Evolutionary conservation across 2,888 invertebrate genomes (phyloP).

Genomic region (Acanthosepion pharaonis): DNA sequence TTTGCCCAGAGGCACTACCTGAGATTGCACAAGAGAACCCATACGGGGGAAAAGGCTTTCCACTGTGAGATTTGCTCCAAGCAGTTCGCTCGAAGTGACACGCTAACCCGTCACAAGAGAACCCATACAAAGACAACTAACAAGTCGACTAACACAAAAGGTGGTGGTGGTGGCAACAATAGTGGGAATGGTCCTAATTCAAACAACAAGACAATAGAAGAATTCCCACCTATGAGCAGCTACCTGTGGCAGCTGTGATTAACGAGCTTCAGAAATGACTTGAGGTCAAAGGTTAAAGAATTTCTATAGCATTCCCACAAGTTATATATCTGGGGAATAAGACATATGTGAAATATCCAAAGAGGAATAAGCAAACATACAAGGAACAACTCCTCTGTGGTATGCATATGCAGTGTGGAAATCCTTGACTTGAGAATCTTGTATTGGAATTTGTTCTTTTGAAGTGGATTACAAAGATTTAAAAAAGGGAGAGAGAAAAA

Average conservation of each 20-base stretch:
- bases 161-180: neutral
- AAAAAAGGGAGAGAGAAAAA: no score
- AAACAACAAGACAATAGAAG: slow-evolving; percentile 37
- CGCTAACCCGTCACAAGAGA: slow-evolving; percentile 39
- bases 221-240: slow-evolving; percentile 43
- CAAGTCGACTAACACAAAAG: neutral
- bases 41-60: slow-evolving; percentile 40
- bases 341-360: neutral
- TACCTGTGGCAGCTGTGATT: slow-evolving; percentile 40
- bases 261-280: neutral
- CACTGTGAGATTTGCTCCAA: slow-evolving; percentile 44
- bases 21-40: slow-evolving; percentile 39
- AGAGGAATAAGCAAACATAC: neutral
- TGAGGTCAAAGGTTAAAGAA: no score
- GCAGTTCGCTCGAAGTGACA: slow-evolving; percentile 42
- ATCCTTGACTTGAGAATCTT: no score
- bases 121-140: slow-evolving; percentile 12
- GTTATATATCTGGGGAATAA: neutral
- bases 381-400: no score
- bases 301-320: no score
- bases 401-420: neutral
- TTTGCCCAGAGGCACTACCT: slow-evolving; percentile 44
- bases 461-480: no score
- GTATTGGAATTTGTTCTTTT: no score
- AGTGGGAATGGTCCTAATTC: neutral